Evolutionary conservation across 2,888 invertebrate species (phyloP), one percentile per base, ranked within the genome.

Genomic region (Phrixothrix hirtus): DNA sequence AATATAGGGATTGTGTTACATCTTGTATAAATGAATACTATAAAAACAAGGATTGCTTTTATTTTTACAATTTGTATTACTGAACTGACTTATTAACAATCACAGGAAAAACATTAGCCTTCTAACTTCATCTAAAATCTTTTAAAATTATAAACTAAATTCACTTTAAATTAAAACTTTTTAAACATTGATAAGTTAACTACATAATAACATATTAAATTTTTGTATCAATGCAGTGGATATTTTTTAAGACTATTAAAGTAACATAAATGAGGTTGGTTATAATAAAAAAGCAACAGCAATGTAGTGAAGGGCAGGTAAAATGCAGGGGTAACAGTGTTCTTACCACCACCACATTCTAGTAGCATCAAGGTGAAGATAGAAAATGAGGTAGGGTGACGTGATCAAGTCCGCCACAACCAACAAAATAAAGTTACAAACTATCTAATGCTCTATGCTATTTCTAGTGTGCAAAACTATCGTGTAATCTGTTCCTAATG

Each of bases 401-500:
- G 73, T 68, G 67, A 71, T 72, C 70, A 74, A 73, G 74, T 75
- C 75, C 75, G 74, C 75, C 74, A 74, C 75, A 75, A 75, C 73
- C 74, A 74, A 75, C 72, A 75, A 75, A 75, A 75, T 72, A 75
- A 73, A 75, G 74, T 75, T 75, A 75, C 73, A 73, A 75, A 75
- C 75, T 75, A 75, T 75, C 72, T 73, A 74, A 67, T 68, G 66
- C 72, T 70, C 68, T 69, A 68, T 67, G 68, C 68, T 71, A 69
- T 64, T 67, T 57, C 62, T 62, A 62, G 59, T 62, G 59, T 61
- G 71, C 71, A 71, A 65, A 68, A 66, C 71, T 70, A 71, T 69
- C 65, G 65, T 61, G 60, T 56, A 53, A 49, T 52, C 39, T 51
- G 56, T 61, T 37, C 26, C 42, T 57, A 46, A 38, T 44, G 50